Evolutionary conservation across 2,113 vertebrate genomes (phyloP), one percentile per base, ranked within the genome.

Genomic region (Girardinichthys multiradiatus): DNA sequence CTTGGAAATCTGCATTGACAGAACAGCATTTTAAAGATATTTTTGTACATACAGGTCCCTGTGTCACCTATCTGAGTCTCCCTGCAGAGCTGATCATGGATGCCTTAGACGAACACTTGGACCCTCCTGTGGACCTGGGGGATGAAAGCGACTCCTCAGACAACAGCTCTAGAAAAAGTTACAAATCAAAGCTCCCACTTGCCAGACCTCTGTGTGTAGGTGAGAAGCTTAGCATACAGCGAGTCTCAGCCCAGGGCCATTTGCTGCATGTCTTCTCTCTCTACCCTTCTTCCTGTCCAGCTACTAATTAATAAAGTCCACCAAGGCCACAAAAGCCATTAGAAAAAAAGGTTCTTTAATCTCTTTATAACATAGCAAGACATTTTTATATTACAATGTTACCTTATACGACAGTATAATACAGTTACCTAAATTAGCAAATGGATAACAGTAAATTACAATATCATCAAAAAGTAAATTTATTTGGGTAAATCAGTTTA

Each of bases 1-100:
- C 26, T 29, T 29, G 17, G 17, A 28, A 39, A 39, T 58, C 28
- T 7, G 15, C 21, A 4, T 13, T 35, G 28, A 29, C 4, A n/a
- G 28, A 24, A 26, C 17, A 7, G 1, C 2, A n/a, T 14, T 14
- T 13, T 58, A 4, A 26, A 72, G 39, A 8, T 17, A 4, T 66
- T 24, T 65, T 12, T 69, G 7, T 77, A 39, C 29, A 26, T 76
- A 13, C 42, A 86, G 82, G 21, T 74, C 2, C 12, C 21, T 27
- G 0, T 13, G 3, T 26, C 62, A 11, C 39, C 21, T 15, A n/a
- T 9, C 24, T 21, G 31, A 86, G 51, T 48, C 2, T 11, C n/a
- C 33, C 21, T 26, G 17, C 24, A 42, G 30, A 37, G 48, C 26
- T 59, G 29, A 81, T 60, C 12, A 93, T 94, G 93, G 88, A 93